Percentiles rank a stretch among this genome's conserved stretches.
phyloP scores from a whole-genome alignment of 2,113 vertebrate genomes.

The Potamarius usumacintae region DNA sequence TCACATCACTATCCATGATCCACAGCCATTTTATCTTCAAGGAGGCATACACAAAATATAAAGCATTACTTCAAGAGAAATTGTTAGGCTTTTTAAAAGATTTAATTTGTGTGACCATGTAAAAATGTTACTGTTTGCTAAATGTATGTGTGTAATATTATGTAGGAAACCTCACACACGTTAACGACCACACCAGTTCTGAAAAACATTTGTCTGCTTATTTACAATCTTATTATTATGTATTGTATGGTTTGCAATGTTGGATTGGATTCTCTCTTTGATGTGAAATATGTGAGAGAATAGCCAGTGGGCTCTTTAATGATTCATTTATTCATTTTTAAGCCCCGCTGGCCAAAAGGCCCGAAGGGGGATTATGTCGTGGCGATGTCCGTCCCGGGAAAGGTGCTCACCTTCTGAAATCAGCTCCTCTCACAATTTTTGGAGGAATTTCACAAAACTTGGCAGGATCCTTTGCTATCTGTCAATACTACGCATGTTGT shows the following conservation, averaged over 20 bases:
- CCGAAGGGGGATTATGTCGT: no score
- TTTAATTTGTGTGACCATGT: neutral
- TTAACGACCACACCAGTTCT: neutral
- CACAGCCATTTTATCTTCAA: neutral
- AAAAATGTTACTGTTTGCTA: neutral
- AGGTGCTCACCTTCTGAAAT: no score
- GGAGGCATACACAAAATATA: neutral
- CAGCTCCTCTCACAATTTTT: no score
- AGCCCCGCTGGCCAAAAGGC: no score
- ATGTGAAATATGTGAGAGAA: neutral
- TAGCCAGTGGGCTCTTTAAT: neutral
- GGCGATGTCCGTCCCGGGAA: no score
- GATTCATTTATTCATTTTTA: neutral
- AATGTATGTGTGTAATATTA: neutral
- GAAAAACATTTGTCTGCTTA: neutral
- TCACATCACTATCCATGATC: neutral
- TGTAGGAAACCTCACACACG: neutral
- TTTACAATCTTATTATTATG: neutral
- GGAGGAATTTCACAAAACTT: no score
- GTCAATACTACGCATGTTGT: no score
- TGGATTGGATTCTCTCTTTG: neutral
- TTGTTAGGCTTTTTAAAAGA: neutral
- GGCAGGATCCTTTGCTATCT: no score
- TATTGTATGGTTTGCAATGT: neutral
- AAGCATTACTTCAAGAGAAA: neutral